phyloP scores from a whole-genome alignment of 2,113 vertebrate species.

The Ophiodon elongatus region DNA sequence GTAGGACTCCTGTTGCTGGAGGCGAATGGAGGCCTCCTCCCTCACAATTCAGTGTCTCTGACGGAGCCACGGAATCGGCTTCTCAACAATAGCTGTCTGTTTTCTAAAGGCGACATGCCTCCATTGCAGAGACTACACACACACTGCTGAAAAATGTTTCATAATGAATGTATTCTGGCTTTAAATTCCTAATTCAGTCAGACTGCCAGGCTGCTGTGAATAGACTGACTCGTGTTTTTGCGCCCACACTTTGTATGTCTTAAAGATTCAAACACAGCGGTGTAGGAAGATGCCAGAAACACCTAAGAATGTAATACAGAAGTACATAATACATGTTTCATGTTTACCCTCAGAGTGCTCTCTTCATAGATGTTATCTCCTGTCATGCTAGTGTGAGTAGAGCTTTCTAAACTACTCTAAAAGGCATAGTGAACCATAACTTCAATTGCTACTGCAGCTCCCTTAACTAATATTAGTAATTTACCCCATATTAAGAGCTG shows the following conservation, averaged over 20 bases:
- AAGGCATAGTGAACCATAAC: neutral
- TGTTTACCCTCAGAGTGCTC: neutral
- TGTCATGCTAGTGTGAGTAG: neutral
- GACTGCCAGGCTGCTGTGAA: neutral
- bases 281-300: neutral
- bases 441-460: neutral
- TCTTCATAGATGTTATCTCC: neutral
- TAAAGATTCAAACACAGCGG: neutral
- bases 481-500: slow-evolving; percentile 10
- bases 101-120: neutral
- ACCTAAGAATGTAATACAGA: neutral
- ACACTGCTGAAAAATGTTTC: neutral
- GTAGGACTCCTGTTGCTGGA: slow-evolving; percentile 15
- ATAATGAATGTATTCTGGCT: neutral
- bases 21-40: slow-evolving; percentile 17
- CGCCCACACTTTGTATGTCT: neutral
- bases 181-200: neutral
- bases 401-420: neutral
- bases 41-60: slow-evolving; percentile 24
- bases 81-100: slow-evolving; percentile 20
- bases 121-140: neutral
- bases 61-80: slow-evolving; percentile 1
- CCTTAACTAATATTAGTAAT: slow-evolving; percentile 13
- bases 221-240: neutral
- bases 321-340: neutral